Evolutionary conservation across 2,113 vertebrate genomes (phyloP).

Genomic region (Nestor notabilis): DNA sequence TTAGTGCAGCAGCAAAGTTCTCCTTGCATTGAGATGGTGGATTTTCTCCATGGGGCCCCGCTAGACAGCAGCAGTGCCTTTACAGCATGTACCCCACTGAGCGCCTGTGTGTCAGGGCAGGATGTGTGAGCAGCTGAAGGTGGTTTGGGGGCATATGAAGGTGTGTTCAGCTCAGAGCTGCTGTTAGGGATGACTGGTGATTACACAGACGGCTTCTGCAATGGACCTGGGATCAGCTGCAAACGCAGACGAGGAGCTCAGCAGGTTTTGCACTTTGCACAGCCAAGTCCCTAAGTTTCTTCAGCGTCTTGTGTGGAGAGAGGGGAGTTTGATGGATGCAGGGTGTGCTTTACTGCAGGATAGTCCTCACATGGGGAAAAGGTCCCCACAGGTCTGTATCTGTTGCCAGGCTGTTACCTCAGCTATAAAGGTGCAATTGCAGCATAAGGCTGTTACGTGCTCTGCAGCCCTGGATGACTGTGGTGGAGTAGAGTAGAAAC

Average conservation of each 20-base stretch:
- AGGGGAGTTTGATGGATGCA: background rate
- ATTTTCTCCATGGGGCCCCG: too few relatives aligned
- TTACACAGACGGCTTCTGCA: background rate
- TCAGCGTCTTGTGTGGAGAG: background rate
- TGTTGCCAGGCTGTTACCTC: background rate
- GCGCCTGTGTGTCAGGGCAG: background rate
- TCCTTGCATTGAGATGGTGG: background rate
- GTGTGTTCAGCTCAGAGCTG: background rate
- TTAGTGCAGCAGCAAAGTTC: background rate
- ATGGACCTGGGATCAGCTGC: background rate
- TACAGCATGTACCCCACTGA: fast-evolving
- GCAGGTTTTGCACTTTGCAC: background rate
- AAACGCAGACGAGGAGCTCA: background rate
- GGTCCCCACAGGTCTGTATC: background rate
- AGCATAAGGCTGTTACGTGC: background rate
- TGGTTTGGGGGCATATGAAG: fast-evolving
- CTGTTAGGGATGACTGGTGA: background rate
- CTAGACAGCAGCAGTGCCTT: background rate
- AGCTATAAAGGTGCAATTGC: background rate
- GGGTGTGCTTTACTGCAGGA: background rate
- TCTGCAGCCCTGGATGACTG: background rate
- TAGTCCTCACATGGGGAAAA: background rate
- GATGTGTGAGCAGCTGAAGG: fast-evolving
- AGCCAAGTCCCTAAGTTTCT: background rate
- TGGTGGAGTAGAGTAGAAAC: background rate